Base-by-base conservation (phyloP, 2,797 vertebrate species). In the Sternarchorhynchus goeldii region DNA sequence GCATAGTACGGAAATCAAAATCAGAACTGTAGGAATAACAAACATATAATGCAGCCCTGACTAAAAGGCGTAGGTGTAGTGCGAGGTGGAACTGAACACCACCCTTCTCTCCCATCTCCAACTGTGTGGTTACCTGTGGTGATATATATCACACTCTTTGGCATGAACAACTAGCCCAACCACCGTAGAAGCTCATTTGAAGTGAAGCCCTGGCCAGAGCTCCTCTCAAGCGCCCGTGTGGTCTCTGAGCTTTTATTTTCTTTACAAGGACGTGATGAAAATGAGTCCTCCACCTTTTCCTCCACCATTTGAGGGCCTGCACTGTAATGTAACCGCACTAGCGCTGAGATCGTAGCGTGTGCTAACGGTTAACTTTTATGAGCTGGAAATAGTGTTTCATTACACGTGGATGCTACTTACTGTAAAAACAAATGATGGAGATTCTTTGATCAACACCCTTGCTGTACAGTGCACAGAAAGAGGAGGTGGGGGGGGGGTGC, bases 181-280 rank as follows among this genome's bases (percentile, higher is more conserved):
- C 66, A 75, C 80, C 71, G 79, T 69, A 72, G 71, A 70, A 78
- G 80, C 65, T 76, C 50, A 36, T 64, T 75, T 75, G 66, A 31
- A 57, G 3, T 57, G 73, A 75, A 75, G 64, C 56, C 45, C 39
- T 31, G 59, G 73, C 70, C 59, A 57, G 34, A 70, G 41, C 21
- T 60, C 71, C 6, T 36, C 34, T 10, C 68, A 17, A 18, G 67
- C 66, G 88, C 82, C 72, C 90, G 88, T 92, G 89, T 89, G 90
- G 87, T 90, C 81, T 67, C 25, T 0, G 16, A 7, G 16, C 50
- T 70, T 29, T 32, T 55, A 70, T 66, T 72, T 41, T 56, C 73
- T 78, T 88, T 83, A 78, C 75, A 70, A 16, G 80, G 41, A 80
- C 57, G 65, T 72, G 79, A 79, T 88, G 80, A 84, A 88, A 81